Evolutionary conservation across 2,888 invertebrate species (phyloP).

Genomic region (Dusona sp.): DNA sequence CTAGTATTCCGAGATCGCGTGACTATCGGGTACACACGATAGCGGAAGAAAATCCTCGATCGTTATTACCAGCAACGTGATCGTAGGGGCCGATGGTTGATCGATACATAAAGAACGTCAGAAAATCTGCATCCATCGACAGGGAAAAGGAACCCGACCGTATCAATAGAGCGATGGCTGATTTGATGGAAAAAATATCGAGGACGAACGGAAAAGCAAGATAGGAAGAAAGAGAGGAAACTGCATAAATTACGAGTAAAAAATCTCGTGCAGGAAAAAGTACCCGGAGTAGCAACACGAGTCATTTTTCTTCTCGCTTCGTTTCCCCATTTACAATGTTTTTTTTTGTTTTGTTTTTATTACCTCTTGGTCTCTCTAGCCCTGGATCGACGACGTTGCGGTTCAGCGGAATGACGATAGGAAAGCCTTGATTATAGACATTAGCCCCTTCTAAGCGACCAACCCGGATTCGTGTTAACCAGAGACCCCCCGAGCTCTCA

Average conservation of each 20-base stretch:
- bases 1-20: constrained; percentile 14
- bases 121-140: not conserved
- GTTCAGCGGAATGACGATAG: constrained; percentile 70
- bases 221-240: constrained; percentile 53
- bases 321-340: constrained; percentile 34
- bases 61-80: not conserved
- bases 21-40: constrained; percentile 22
- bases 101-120: constrained; percentile 3
- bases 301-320: constrained; percentile 66
- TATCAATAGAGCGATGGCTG: not conserved
- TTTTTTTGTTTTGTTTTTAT: constrained; percentile 6
- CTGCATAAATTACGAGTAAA: constrained; percentile 66
- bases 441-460: constrained; percentile 70
- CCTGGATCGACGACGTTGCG: constrained; percentile 65
- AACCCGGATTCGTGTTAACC: constrained; percentile 73
- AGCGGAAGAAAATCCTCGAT: not conserved
- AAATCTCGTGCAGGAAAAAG: constrained; percentile 35
- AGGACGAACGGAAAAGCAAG: constrained; percentile 5
- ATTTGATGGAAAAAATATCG: not conserved
- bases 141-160: not conserved
- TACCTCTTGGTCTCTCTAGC: constrained; percentile 23
- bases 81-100: constrained; percentile 11
- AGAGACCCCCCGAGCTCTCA: constrained; percentile 40
- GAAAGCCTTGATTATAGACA: constrained; percentile 74
- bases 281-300: constrained; percentile 69